Base-by-base conservation (phyloP, 2,113 vertebrate genomes). In the Odobenus rosmarus region DNA sequence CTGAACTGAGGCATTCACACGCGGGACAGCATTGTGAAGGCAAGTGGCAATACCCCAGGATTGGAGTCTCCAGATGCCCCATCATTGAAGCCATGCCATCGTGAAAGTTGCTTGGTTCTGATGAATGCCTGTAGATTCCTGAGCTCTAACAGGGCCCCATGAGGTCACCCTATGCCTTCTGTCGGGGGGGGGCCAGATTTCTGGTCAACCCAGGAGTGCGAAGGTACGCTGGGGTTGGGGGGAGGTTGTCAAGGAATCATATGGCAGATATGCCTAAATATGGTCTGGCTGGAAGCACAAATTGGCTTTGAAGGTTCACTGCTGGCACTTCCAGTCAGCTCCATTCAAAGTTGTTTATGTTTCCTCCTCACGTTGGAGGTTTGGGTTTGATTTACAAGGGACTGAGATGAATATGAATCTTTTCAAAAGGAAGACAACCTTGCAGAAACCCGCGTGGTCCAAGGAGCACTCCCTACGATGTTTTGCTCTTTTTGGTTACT, bases 311-410 rank as follows among this genome's bases (percentile, higher is more conserved):
- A 72, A 51, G 46, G 26, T 1, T 67, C 19, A 4, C 7, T 5
- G 59, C 39, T 18, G 4, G 51, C 31, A 46, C 46, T 15, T 74
- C 84, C 79, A 31, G 59, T 39, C 3, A 39, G 53, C 55, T 28
- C 53, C 31, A 0, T 26, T 82, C 74, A 28, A 14, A 91, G 36
- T 21, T 61, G 23, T 77, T 96, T 46, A 36, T 1, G 8, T 46
- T 49, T 96, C 51, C 59, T 19, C 36, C 74, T 61, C 53, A 80
- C 0, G 3, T 3, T 4, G n/a, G 81, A 57, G 42, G 11, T 24
- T 51, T 77, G 71, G 19, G 16, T 80, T 84, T 92, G 80, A 93
- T 80, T 97, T 95, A 51, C 53, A 80, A 95, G 80, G 49, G 42
- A 83, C 7, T 83, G 77, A 93, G 26, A 53, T n/a, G 67, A 95